Evolutionary conservation across 1,140 invertebrate species (phyloP), one percentile per base, ranked within the genome.

Genomic region (Cotesia vestalis): DNA sequence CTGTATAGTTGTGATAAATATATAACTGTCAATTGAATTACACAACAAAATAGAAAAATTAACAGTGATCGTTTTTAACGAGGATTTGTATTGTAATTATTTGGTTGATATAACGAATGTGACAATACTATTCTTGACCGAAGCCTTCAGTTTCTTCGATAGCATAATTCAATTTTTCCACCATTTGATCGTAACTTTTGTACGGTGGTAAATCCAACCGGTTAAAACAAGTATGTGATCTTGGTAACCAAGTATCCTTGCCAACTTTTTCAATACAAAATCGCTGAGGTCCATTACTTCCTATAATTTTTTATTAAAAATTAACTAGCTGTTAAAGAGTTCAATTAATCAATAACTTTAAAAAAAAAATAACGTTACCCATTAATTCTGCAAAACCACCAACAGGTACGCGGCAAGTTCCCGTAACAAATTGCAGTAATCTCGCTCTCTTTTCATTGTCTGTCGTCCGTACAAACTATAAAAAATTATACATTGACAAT

Each of bases 61-160:
- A 11, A 46, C 40, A 46, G 40, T 46, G 40, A 46, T 46, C 6
- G 6, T 8, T 27, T 46, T 11, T 46, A 11, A 46, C 11, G 11
- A 46, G 6, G 11, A 46, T 46, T 46, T 46, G 11, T 46, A 46
- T 46, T 9, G 11, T 8, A 46, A 46, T 46, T 46, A 6, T 6
- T 9, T 46, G 40, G 8, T 59, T 59, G 20, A 59, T 20, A 59
- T 20, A 59, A 14, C 53, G 1, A 73, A 12, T 46, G 4, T 46
- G 40, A 6, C 27, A n/a, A 68, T 69, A 79, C 90, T 90, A 99
- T 89, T 99, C 98, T 87, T 99, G 97, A 67, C 96, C 98, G 88
- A 99, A 99, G 55, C 98, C 98, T 90, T 99, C 98, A 55, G 98
- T 99, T 90, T 99, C 98, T 89, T 99, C 98, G 81, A 99, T 99